Evolutionary conservation across 2,797 vertebrate species (phyloP).

Genomic region (Loriculus beryllinus): DNA sequence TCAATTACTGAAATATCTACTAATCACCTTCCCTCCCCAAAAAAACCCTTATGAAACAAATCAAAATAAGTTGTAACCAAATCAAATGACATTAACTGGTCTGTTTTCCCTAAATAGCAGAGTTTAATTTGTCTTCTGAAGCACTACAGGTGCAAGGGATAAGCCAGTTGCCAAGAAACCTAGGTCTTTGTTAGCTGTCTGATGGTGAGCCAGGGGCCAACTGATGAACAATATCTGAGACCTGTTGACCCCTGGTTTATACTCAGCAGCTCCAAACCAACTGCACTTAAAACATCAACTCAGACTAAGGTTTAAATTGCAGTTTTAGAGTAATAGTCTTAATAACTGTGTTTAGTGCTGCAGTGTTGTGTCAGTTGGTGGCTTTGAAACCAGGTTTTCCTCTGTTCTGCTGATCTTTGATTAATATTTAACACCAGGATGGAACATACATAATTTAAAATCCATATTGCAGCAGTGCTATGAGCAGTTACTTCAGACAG

Average conservation of each 20-base stretch:
- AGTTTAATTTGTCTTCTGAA: neutral
- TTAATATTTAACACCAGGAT: neutral
- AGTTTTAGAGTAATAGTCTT: neutral
- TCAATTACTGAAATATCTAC: neutral
- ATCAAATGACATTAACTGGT: neutral
- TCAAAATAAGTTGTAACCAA: neutral
- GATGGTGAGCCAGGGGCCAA: neutral
- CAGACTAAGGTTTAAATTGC: neutral
- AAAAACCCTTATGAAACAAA: neutral
- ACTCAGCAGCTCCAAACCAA: neutral
- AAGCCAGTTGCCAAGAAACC: neutral
- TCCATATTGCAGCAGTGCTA: neutral
- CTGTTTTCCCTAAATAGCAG: neutral
- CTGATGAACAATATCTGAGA: neutral
- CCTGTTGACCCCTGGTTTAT: neutral
- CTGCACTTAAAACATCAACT: neutral
- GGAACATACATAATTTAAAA: neutral
- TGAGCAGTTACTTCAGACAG: neutral
- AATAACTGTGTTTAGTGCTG: neutral
- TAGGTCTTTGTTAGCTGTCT: neutral
- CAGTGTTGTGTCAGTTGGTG: neutral
- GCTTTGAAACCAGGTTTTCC: neutral
- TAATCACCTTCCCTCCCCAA: fast-evolving
- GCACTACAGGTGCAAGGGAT: neutral
- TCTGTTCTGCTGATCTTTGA: neutral